phyloP scores from a whole-genome alignment of 2,888 invertebrate genomes.

The Platycheirus rosarum region DNA sequence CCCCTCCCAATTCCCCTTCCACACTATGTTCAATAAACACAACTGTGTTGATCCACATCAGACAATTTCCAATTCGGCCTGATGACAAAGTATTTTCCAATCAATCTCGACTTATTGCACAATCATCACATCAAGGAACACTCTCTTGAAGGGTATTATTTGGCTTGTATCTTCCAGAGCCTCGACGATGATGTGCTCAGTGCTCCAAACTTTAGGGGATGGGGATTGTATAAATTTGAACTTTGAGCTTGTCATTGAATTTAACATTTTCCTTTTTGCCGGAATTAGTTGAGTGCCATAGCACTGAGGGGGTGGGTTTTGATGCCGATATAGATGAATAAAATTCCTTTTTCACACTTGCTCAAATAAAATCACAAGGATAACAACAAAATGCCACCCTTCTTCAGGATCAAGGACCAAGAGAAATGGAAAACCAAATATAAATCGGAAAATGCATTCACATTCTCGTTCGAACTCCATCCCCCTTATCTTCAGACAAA shows the following conservation, averaged over 20 bases:
- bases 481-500: conserved; percentile 25
- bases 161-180: too few relatives aligned
- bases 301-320: background rate
- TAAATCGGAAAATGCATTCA: conserved; percentile 53
- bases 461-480: conserved; percentile 10
- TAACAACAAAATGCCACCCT: conserved; percentile 13
- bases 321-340: conserved; percentile 7
- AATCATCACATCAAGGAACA: conserved; percentile 56
- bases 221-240: conserved; percentile 50
- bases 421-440: conserved; percentile 43
- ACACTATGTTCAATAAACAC: conserved; percentile 16
- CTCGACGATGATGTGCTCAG: conserved; percentile 26
- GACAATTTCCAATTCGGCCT: conserved; percentile 70
- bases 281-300: conserved; percentile 35
- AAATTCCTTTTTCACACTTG: conserved; percentile 22
- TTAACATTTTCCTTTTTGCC: conserved; percentile 65
- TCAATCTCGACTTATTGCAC: conserved; percentile 74
- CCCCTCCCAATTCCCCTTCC: background rate
- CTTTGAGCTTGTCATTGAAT: conserved; percentile 70
- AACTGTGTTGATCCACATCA: conserved; percentile 35
- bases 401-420: conserved; percentile 4
- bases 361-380: background rate
- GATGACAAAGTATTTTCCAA: conserved; percentile 73
- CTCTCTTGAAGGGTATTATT: conserved; percentile 16
- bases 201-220: background rate